Evolutionary conservation across 2,113 vertebrate species (phyloP).

Genomic region (Gulo gulo): DNA sequence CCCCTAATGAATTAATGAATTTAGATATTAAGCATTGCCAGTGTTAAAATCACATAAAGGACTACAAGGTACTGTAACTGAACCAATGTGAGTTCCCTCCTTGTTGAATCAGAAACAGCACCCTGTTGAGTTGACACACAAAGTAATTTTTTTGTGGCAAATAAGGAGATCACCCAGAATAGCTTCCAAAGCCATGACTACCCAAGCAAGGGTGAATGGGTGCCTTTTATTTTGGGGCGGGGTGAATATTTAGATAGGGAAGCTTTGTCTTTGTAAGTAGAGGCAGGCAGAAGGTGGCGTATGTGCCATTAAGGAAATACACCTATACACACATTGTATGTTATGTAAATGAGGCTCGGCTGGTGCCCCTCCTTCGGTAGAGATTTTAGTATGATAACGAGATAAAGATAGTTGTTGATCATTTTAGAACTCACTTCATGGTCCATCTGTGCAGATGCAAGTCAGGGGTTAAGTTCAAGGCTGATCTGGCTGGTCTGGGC

Average conservation of each 20-base stretch:
- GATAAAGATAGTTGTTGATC: background rate
- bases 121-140: background rate
- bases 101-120: background rate
- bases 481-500: background rate
- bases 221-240: background rate
- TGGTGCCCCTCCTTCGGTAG: background rate
- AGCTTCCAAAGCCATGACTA: background rate
- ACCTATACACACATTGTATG: background rate
- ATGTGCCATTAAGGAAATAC: background rate
- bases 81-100: background rate
- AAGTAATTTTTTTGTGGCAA: background rate
- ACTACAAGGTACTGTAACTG: background rate
- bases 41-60: background rate
- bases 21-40: background rate
- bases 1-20: background rate
- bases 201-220: background rate
- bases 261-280: background rate
- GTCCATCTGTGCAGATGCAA: background rate
- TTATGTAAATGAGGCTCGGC: background rate
- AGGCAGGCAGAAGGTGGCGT: background rate
- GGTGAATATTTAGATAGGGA: background rate
- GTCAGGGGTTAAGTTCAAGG: background rate
- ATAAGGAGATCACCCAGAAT: background rate
- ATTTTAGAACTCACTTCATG: background rate
- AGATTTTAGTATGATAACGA: background rate